A percentile compares a stretch with the other conserved stretches of the same genome.
Evolutionary conservation across 2,113 vertebrate species (phyloP).

Genomic region (Larimichthys polyactis): DNA sequence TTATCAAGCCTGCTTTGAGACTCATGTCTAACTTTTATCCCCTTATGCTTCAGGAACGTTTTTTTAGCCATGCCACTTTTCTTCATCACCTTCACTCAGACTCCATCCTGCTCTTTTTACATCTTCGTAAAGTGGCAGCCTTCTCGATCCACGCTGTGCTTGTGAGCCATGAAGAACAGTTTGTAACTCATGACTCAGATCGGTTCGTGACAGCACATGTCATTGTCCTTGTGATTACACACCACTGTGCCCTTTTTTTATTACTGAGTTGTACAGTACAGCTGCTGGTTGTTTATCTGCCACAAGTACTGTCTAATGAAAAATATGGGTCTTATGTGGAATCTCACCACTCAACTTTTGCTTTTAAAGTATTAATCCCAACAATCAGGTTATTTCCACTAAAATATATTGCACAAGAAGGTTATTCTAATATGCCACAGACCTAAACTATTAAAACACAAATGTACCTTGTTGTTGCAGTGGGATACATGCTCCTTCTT

Average conservation of each 20-base stretch:
- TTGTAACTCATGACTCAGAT: constrained; percentile 66
- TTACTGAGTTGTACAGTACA: constrained; percentile 15
- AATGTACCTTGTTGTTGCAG: background rate
- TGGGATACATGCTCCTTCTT: background rate
- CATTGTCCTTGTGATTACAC: constrained; percentile 13
- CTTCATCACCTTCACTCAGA: no score
- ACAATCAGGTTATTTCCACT: no score
- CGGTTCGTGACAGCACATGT: constrained; percentile 18
- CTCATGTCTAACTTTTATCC: no score
- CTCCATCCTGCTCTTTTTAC: no score
- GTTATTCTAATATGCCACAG: no score
- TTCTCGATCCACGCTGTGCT: constrained; percentile 37
- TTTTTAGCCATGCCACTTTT: no score
- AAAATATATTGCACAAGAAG: no score
- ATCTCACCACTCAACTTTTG: background rate
- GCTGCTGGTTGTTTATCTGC: constrained; percentile 20
- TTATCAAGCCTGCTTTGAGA: no score
- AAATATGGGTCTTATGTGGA: background rate
- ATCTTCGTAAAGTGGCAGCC: background rate
- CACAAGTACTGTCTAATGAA: background rate
- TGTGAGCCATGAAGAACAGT: constrained; percentile 59
- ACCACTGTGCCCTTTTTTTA: constrained; percentile 13
- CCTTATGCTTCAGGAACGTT: no score
- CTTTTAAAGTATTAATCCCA: no score
- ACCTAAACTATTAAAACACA: no score